Evolutionary conservation across 2,888 invertebrate species (phyloP), one percentile per base, ranked within the genome.

Genomic region (Melieria picta): DNA sequence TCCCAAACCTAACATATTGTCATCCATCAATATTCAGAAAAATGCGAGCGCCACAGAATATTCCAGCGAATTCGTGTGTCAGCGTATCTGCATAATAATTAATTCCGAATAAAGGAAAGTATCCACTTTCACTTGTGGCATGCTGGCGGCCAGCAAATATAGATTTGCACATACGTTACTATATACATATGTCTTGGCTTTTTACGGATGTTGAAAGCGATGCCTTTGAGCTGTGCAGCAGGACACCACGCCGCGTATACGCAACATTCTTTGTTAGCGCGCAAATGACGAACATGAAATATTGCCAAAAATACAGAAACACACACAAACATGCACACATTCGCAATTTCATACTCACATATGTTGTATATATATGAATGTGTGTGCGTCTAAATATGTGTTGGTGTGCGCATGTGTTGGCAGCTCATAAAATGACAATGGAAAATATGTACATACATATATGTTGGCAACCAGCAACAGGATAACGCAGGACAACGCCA

Each of bases 381-480:
- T 30, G 30, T 30, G 30, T 30, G 30, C 30, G 30, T 30, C 30
- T 30, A 30, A 30, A 30, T 2, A 30, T 30, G 30, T 30, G 3
- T 30, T 30, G 2, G 30, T 30, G 30, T 30, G 30, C 30, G 30
- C 30, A 3, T 11, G 52, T n/a, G 52, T n/a, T 11, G 10, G 30
- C 30, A 30, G 30, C 30, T 30, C 30, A 58, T 58, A 13, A 5
- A 7, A 10, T 10, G 10, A 16, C 11, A 58, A 16, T 10, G 16
- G 10, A 58, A 16, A n/a, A n/a, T n/a, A 30, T 1, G 58, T 16
- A 58, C 5, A 30, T 16, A 58, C 0, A 5, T 58, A 30, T 30
- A 58, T 58, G 58, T 16, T 13, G 57, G 52, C 66, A 71, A 72
- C 30, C 30, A 30, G 74, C 74, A 72, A 74, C 70, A 71, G 74